Conservation (phyloP, 2,113 vertebrate species). For the Eretmochelys imbricata region DNA sequence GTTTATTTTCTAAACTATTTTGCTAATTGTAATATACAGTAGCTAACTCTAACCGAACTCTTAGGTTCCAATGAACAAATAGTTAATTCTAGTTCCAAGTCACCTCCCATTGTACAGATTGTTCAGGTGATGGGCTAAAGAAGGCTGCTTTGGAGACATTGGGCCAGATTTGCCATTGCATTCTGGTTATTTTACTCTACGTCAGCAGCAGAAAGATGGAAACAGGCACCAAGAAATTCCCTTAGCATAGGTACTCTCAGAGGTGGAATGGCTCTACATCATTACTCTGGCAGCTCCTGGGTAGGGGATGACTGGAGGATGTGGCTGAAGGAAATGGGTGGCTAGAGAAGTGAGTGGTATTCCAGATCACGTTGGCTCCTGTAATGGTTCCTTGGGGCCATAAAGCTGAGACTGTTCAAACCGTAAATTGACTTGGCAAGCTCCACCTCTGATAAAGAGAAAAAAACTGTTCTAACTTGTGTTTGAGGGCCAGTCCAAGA, state of each 20-base stretch:
- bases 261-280: not conserved
- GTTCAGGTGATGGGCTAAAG: not conserved
- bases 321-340: not conserved
- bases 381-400: not conserved
- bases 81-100: not conserved
- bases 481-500: not conserved
- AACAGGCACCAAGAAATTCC: not conserved
- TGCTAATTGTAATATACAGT: not conserved
- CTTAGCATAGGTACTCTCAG: not conserved
- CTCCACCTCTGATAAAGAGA: not conserved
- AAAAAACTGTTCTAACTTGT: not conserved
- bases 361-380: not conserved
- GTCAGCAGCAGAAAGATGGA: not conserved
- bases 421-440: not conserved
- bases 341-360: not conserved
- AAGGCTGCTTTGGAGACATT: not conserved
- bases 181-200: not conserved
- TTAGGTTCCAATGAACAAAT: not conserved
- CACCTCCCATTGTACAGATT: not conserved
- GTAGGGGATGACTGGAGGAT: not conserved
- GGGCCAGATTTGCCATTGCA: not conserved
- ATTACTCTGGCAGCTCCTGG: not conserved
- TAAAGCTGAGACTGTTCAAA: not conserved
- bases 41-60: not conserved
- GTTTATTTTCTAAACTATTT: not conserved